A percentile compares a stretch with the other conserved stretches of the same genome.
Conservation (phyloP, 2,113 vertebrate species). For the Leucoraja erinaceus region DNA sequence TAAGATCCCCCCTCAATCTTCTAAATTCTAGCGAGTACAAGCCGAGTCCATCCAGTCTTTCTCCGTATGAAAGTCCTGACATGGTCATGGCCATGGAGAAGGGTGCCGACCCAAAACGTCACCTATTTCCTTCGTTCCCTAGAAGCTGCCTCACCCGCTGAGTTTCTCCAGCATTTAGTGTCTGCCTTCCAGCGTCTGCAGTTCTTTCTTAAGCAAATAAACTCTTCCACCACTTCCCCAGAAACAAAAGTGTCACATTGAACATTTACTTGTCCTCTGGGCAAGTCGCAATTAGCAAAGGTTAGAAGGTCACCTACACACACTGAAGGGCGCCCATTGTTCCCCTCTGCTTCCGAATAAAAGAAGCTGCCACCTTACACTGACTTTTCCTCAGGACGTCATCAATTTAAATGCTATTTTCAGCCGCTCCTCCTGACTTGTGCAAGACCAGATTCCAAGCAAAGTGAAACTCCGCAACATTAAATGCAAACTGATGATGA, state of each 20-base stretch:
- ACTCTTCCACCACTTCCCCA: not conserved
- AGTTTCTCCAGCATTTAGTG: too few relatives aligned
- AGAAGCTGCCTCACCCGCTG: too few relatives aligned
- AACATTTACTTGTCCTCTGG: conserved; percentile 55
- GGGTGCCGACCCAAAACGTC: too few relatives aligned
- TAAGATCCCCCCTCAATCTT: too few relatives aligned
- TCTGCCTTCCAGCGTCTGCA: too few relatives aligned
- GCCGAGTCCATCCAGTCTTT: too few relatives aligned
- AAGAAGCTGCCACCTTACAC: conserved; percentile 57
- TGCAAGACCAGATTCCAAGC: not conserved
- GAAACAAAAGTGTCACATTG: conserved; percentile 28
- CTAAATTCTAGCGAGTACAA: too few relatives aligned
- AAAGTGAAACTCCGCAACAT: not conserved
- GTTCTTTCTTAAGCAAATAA: too few relatives aligned
- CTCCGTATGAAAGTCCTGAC: too few relatives aligned
- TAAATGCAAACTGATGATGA: not conserved
- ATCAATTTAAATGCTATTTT: conserved; percentile 48
- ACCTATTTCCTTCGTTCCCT: too few relatives aligned
- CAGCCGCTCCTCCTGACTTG: not conserved
- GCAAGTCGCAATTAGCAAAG: conserved; percentile 59
- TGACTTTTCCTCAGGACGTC: conserved; percentile 50
- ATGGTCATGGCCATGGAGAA: too few relatives aligned
- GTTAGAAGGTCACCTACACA: conserved; percentile 59
- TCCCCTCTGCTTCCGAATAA: conserved; percentile 49
- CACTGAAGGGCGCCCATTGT: conserved; percentile 64